These are phyloP conservation scores for Bubalus kerabau DNA, from an alignment of 2,113 vertebrate genomes.

Conservation along the genomic window DNA sequence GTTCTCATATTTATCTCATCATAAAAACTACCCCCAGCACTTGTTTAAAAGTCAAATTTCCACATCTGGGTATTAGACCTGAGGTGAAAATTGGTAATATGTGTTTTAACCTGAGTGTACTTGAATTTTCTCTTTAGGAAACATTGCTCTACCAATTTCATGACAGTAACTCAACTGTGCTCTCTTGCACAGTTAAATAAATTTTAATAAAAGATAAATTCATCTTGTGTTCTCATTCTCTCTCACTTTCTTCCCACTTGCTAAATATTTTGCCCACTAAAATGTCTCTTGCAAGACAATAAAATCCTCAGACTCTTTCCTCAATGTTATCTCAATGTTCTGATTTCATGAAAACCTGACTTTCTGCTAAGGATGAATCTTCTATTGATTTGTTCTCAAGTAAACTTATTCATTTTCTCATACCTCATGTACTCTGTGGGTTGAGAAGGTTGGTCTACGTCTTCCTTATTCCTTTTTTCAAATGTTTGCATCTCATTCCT, in stretches of 20 bases:
- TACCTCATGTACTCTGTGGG: rapidly evolving
- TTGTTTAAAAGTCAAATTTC: neutral
- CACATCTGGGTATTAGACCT: neutral
- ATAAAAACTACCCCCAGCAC: neutral
- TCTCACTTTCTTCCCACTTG: neutral
- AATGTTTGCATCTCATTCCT: neutral
- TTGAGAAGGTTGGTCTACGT: neutral
- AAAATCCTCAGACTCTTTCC: neutral
- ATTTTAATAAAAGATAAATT: neutral
- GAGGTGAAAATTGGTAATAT: neutral
- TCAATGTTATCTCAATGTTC: neutral
- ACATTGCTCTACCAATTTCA: neutral
- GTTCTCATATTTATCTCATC: neutral
- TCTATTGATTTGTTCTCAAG: neutral
- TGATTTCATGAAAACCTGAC: neutral
- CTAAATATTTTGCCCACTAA: neutral
- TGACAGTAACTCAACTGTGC: neutral
- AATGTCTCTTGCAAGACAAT: neutral
- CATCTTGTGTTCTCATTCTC: neutral
- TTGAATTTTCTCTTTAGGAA: neutral
- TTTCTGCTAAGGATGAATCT: neutral
- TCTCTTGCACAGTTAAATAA: neutral
- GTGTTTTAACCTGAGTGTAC: neutral
- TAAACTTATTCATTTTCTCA: neutral
- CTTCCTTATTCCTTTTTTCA: neutral